These are phyloP conservation scores for Pseudococcus jackbeardsleyi DNA, from an alignment of 2,888 invertebrate species.

Conservation along the genomic window DNA sequence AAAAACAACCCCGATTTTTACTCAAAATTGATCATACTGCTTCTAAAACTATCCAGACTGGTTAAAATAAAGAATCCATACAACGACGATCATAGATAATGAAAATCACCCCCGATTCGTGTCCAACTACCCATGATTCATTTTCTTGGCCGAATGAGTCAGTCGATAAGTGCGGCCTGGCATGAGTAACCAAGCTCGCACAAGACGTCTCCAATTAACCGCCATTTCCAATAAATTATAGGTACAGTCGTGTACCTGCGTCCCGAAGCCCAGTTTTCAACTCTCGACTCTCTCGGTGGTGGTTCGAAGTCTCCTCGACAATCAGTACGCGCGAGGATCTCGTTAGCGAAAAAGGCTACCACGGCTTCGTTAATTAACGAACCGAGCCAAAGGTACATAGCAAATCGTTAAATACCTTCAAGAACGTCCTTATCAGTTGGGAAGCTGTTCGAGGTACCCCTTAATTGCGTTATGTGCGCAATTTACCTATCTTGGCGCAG, in stretches of 20 bases:
- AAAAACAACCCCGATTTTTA: too few relatives aligned
- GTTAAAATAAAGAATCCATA: not conserved
- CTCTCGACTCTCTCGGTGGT: not conserved
- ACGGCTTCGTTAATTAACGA: conserved; percentile 17
- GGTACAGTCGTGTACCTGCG: not conserved
- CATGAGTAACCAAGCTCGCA: conserved; percentile 10
- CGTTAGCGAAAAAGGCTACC: not conserved
- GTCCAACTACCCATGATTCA: not conserved
- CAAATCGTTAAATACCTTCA: conserved; percentile 12
- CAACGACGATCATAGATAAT: not conserved
- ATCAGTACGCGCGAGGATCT: not conserved
- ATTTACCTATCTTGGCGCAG: not conserved
- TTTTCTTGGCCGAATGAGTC: not conserved
- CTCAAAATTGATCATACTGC: too few relatives aligned
- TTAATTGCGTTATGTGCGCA: conserved; percentile 16
- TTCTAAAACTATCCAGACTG: too few relatives aligned
- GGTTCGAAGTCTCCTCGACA: not conserved
- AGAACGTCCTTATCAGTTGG: conserved; percentile 26
- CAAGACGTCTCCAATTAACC: not conserved
- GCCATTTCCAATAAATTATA: not conserved
- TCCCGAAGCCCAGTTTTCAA: not conserved
- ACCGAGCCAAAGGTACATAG: not conserved
- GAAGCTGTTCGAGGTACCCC: not conserved
- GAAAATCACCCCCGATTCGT: not conserved
- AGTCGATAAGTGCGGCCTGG: not conserved